Percentiles rank a stretch among this genome's conserved stretches.
Conservation (phyloP, 2,797 vertebrate genomes). For the Dicrostonyx torquatus region DNA sequence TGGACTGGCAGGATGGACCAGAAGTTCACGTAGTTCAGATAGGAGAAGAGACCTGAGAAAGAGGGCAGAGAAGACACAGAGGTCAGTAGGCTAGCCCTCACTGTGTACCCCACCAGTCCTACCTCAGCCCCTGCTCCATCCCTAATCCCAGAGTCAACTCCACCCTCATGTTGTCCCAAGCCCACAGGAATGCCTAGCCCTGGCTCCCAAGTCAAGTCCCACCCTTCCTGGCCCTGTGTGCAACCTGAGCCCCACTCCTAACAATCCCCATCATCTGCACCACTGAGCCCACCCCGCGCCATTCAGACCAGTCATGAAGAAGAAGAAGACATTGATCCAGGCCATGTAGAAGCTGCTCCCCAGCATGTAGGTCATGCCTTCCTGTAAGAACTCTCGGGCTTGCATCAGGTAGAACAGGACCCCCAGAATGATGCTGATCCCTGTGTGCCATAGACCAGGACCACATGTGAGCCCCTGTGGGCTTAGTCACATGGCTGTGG, state of each 20-base stretch:
- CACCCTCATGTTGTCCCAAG: not conserved
- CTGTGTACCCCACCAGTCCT: not conserved
- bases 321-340: slow-evolving; percentile 62
- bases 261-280: not conserved
- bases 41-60: slow-evolving; percentile 70
- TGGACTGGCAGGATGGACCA: slow-evolving; percentile 62
- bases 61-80: not conserved
- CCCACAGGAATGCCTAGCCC: not conserved
- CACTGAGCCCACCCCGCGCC: not conserved
- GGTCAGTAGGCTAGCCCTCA: not conserved
- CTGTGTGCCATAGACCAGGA: slow-evolving; percentile 5
- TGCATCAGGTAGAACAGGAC: slow-evolving; percentile 78
- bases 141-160: not conserved
- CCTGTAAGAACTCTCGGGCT: slow-evolving; percentile 59
- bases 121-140: no score
- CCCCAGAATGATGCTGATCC: slow-evolving; percentile 29
- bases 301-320: slow-evolving; percentile 66
- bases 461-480: not conserved
- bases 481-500: not conserved
- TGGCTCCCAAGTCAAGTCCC: no score
- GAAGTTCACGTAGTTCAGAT: slow-evolving; percentile 75
- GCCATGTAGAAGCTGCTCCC: slow-evolving; percentile 74
- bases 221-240: not conserved
- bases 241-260: not conserved
- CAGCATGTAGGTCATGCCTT: slow-evolving; percentile 74